Evolutionary conservation across 2,888 invertebrate genomes (phyloP), one percentile per base, ranked within the genome.

Genomic region (Suillia variegata): DNA sequence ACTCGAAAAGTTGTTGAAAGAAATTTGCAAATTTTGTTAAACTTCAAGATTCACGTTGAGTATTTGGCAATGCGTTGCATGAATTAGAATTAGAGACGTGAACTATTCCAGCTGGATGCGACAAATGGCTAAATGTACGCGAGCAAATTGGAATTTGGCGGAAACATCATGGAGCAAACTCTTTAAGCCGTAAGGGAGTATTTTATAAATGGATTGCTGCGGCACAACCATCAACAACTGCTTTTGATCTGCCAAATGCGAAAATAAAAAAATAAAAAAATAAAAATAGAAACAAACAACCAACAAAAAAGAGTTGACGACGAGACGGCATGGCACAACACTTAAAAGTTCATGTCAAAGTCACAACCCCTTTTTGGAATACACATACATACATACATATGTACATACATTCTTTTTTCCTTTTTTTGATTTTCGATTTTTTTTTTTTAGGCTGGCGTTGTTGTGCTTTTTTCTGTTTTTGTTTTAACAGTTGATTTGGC

Each of bases 401-500:
- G n/a, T 17, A 49, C 26, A 22, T 38, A 17, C 42, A 42, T n/a
- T 31, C 49, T 59, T 17, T 50, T 21, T 34, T 38, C n/a, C 3
- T 45, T 38, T n/a, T 38, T 10, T 38, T n/a, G 6, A n/a, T 13
- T 38, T 10, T 38, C 38, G 6, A n/a, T 13, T 38, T 38, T 38
- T 38, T 38, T 38, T 38, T n/a, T 38, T 38, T 38, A 38, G 59
- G 56, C 52, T 53, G 42, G 54, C n/a, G n/a, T n/a, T n/a, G n/a
- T n/a, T n/a, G 59, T 57, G 60, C 18, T n/a, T 56, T 56, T 59
- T 60, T 51, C 57, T 64, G 58, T 62, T 64, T 57, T 61, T 60
- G 59, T 67, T 63, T 69, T 63, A 67, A 64, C 67, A 65, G 66
- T 67, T 67, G 64, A 69, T 66, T 67, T 67, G 64, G 59, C 62